Conservation (phyloP, 1,140 invertebrate genomes). For the Apis florea region DNA sequence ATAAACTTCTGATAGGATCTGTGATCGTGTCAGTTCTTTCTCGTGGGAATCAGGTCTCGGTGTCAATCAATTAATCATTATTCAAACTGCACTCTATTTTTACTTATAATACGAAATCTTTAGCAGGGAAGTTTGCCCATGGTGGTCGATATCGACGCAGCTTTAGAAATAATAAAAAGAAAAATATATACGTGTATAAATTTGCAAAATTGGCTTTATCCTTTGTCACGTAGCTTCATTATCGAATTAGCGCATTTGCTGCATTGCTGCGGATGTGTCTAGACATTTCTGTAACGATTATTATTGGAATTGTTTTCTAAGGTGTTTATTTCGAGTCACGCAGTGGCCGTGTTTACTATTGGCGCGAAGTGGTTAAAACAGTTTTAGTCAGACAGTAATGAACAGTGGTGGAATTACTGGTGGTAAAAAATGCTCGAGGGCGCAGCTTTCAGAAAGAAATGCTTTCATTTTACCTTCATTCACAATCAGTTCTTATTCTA, state of each 20-base stretch:
- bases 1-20: conserved; percentile 50
- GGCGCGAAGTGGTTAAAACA: conserved; percentile 20
- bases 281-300: background rate
- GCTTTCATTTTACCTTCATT: background rate
- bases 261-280: conserved; percentile 20
- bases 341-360: conserved; percentile 36
- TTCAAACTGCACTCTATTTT: conserved; percentile 3
- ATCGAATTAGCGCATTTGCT: background rate
- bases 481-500: background rate
- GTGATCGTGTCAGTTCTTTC: conserved; percentile 19
- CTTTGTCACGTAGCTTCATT: background rate
- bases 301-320: conserved; percentile 10
- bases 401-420: background rate
- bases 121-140: background rate
- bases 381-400: conserved; percentile 21
- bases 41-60: conserved; percentile 28
- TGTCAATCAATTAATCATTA: conserved; percentile 35
- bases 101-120: background rate
- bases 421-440: background rate
- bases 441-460: background rate
- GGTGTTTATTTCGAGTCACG: conserved; percentile 20
- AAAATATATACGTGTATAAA: background rate
- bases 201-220: background rate
- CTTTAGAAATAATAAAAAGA: background rate
- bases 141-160: background rate